Conservation (phyloP, 2,888 invertebrate genomes). For the Unio delphinus region DNA sequence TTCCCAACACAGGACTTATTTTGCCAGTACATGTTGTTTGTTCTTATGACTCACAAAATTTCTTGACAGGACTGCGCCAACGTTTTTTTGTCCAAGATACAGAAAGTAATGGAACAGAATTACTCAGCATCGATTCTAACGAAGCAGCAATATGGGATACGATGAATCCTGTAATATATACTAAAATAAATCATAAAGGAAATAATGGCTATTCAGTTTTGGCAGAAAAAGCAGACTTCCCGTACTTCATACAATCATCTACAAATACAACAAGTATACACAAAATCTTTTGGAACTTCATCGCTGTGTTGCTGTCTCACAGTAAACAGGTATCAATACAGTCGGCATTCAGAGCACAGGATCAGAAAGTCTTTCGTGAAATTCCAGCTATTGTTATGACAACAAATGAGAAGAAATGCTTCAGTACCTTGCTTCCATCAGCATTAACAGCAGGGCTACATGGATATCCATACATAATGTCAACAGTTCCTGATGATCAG, state of each 20-base stretch:
- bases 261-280: conserved; percentile 20
- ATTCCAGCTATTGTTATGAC: conserved; percentile 87
- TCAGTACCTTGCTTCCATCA: conserved; percentile 85
- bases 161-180: conserved; percentile 76
- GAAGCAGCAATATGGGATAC: conserved; percentile 85
- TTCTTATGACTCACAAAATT: conserved; percentile 74
- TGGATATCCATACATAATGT: conserved; percentile 90
- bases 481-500: conserved; percentile 77
- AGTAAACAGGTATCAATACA: conserved; percentile 32
- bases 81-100: conserved; percentile 38
- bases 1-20: conserved; percentile 32
- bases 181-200: conserved; percentile 20
- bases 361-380: conserved; percentile 84
- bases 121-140: conserved; percentile 78
- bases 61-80: conserved; percentile 82
- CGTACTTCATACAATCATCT: too few relatives aligned
- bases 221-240: too few relatives aligned
- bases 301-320: conserved; percentile 19
- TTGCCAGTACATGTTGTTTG: conserved; percentile 37
- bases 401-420: conserved; percentile 82
- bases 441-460: conserved; percentile 78
- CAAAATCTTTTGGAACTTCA: conserved; percentile 30
- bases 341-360: conserved; percentile 76
- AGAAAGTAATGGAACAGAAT: conserved; percentile 71
- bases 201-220: conserved; percentile 16